These are phyloP conservation scores for Polyploca ridens DNA, from an alignment of 2,888 invertebrate species.

Conservation along the genomic window DNA sequence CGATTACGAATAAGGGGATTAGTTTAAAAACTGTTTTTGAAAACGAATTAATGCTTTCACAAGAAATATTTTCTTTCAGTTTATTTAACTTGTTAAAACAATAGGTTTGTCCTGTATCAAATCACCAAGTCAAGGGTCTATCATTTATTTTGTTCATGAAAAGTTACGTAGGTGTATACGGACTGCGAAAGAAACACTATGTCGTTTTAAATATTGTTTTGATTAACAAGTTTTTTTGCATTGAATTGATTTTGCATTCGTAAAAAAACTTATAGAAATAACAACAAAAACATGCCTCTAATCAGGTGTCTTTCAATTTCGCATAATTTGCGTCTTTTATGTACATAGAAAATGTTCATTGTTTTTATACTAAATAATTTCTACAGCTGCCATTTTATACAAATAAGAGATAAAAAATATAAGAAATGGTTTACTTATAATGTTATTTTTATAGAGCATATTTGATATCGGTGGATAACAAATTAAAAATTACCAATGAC, in stretches of 20 bases:
- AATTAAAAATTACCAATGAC: too few species aligned
- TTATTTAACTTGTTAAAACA: background rate
- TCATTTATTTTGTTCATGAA: too few species aligned
- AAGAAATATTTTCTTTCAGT: background rate
- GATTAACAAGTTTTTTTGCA: too few species aligned
- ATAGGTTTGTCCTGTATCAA: background rate
- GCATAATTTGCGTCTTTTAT: background rate
- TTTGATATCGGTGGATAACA: too few species aligned
- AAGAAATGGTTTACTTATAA: background rate
- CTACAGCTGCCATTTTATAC: background rate
- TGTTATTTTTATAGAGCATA: too few species aligned
- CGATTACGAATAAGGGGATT: too few species aligned
- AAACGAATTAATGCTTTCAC: background rate
- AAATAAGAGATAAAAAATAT: too few species aligned
- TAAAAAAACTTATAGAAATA: background rate
- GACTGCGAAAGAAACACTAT: too few species aligned
- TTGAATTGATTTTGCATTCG: background rate
- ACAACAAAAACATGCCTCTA: background rate
- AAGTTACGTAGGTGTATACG: too few species aligned
- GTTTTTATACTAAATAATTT: background rate
- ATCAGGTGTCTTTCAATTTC: background rate
- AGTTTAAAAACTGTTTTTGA: background rate
- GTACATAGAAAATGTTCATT: background rate
- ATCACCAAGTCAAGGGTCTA: background rate
- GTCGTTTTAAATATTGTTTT: background rate